Evolutionary conservation across 2,888 invertebrate genomes (phyloP).

Genomic region (Meganola albula): DNA sequence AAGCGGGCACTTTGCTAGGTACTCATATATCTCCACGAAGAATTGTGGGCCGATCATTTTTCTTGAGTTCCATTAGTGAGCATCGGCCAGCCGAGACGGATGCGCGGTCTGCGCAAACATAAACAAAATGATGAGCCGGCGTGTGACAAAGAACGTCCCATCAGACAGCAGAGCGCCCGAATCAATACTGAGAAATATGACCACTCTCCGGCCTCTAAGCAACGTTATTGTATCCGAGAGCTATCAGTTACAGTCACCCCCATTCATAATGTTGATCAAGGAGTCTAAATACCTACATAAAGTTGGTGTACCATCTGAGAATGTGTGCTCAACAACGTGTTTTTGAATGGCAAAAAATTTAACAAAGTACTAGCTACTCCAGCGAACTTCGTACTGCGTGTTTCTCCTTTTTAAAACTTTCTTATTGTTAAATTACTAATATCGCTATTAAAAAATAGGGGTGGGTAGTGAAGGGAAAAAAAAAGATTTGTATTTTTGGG

Average conservation of each 20-base stretch:
- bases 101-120: conserved; percentile 52
- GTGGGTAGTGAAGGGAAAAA: no score
- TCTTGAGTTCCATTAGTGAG: conserved; percentile 54
- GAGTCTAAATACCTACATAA: no score
- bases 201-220: conserved; percentile 14
- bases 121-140: conserved; percentile 59
- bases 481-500: no score
- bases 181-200: conserved; percentile 40
- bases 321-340: no score
- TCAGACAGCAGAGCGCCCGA: conserved; percentile 42
- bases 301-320: no score
- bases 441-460: no score
- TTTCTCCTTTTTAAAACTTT: no score
- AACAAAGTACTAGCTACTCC: no score
- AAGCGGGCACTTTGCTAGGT: conserved; percentile 55
- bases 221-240: conserved; percentile 30
- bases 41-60: conserved; percentile 50
- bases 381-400: no score
- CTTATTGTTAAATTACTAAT: no score
- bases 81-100: conserved; percentile 51
- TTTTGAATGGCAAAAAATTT: no score
- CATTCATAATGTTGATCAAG: no score
- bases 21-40: conserved; percentile 36
- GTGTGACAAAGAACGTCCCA: conserved; percentile 59
- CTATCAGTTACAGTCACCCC: conserved; percentile 16